Conservation (phyloP, 2,888 invertebrate genomes). For the Nemapogon koenigi region DNA sequence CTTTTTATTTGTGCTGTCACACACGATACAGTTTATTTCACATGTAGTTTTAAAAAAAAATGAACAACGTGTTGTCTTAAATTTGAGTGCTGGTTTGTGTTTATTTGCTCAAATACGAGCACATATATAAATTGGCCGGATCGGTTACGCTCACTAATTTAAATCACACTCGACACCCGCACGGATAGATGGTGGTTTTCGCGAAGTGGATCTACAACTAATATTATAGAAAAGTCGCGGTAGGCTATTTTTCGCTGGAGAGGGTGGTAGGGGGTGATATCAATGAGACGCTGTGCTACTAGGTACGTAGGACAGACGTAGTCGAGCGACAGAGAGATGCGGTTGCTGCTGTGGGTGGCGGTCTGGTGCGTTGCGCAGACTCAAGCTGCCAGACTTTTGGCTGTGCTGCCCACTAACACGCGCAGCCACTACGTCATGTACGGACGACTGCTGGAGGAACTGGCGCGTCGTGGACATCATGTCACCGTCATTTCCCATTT, state of each 20-base stretch:
- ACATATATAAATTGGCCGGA: too few species aligned
- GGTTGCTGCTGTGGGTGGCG: conserved; percentile 28
- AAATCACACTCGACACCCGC: too few species aligned
- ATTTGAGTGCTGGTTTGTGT: too few species aligned
- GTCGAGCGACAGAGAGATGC: conserved; percentile 44
- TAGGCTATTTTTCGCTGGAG: too few species aligned
- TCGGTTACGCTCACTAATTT: too few species aligned
- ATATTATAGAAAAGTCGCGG: too few species aligned
- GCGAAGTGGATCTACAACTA: too few species aligned
- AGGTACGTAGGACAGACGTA: conserved; percentile 37
- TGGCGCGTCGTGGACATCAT: conserved; percentile 44
- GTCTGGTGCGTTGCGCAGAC: conserved; percentile 25
- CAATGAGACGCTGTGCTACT: neutral
- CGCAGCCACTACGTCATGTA: conserved; percentile 63
- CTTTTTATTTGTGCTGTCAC: neutral
- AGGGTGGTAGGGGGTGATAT: neutral
- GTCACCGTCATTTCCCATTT: conserved; percentile 56
- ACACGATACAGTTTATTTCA: too few species aligned
- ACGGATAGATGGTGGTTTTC: too few species aligned
- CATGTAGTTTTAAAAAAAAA: too few species aligned
- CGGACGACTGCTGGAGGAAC: conserved; percentile 46
- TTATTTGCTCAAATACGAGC: too few species aligned
- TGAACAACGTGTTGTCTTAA: too few species aligned
- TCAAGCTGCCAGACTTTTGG: conserved; percentile 44
- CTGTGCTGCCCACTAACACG: conserved; percentile 56